These are phyloP conservation scores for Herpetotheres cachinnans DNA, from an alignment of 2,113 vertebrate species.

Conservation along the genomic window DNA sequence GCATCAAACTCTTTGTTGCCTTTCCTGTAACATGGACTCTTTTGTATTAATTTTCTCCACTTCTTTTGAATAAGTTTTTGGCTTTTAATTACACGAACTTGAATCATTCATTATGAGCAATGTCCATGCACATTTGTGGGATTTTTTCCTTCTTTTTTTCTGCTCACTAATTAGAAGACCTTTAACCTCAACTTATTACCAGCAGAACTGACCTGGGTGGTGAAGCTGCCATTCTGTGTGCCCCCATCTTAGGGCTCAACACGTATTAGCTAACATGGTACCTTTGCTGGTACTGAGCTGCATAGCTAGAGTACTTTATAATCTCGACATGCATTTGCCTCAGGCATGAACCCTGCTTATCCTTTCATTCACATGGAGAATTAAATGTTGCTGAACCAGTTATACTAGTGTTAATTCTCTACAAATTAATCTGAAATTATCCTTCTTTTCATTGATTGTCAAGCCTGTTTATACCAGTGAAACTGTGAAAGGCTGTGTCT, in stretches of 20 bases:
- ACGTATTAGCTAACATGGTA: neutral
- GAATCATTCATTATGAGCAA: constrained; percentile 15
- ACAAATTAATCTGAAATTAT: constrained; percentile 42
- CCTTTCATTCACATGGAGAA: neutral
- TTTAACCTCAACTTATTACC: neutral
- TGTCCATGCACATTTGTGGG: neutral
- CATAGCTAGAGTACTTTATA: neutral
- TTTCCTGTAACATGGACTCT: neutral
- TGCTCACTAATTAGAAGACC: neutral
- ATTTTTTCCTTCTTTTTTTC: neutral
- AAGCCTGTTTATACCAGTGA: neutral
- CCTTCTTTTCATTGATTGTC: neutral
- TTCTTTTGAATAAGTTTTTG: constrained; percentile 8
- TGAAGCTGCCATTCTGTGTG: neutral
- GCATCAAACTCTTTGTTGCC: neutral
- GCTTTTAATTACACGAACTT: constrained; percentile 23
- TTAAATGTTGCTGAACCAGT: constrained; percentile 6
- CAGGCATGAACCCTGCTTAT: neutral
- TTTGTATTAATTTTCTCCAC: constrained; percentile 4
- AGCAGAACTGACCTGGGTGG: neutral
- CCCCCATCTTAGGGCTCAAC: neutral
- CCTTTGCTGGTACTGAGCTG: neutral
- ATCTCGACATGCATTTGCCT: neutral
- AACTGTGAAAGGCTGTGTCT: neutral
- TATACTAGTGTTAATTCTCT: constrained; percentile 23